Evolutionary conservation across 2,888 invertebrate species (phyloP), one percentile per base, ranked within the genome.

Genomic region (Tenthredo amoena): DNA sequence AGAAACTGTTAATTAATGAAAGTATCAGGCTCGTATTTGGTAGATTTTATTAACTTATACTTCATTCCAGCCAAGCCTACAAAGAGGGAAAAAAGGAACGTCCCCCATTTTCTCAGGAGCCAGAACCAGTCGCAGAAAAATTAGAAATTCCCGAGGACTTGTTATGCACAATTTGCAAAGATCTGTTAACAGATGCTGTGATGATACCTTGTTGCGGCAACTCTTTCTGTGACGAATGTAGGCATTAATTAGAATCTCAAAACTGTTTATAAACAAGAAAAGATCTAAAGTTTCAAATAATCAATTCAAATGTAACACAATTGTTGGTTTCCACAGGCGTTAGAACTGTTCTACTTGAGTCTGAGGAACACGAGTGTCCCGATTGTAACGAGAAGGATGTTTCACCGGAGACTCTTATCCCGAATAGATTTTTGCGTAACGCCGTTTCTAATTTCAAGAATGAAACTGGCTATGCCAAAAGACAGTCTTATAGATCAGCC

Each of bases 141-240:
- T 95, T 97, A 12, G 96, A 97, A 90, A 97, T 99, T 85, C 99
- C 99, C 0, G 97, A 98, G 87, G 99, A 99, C 92, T 94, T 99
- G 77, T 94, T 98, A 74, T 99, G 99, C 94, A 97, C 96, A 85
- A 96, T 99, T 85, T 99, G 99, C 94, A 96, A 98, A 83, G 98
- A 99, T 93, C 94, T 99, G 65, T 95, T 99, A 87, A 96, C 97
- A 0, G 99, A 99, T 94, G 99, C 99, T 58, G 99, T 99, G 43
- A 97, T 99, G 96, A 98, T 99, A 93, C 98, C 99, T 0, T 99
- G 99, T 93, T 99, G 99, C 94, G 99, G 99, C 4, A 98, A 98
- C 93, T 99, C 99, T 12, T 99, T 98, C 94, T 99, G 99, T 94
- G 99, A 99, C 94, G 99, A 99, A 94, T 99, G 99, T 97, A 95